Conservation (phyloP, 1,140 invertebrate species). For the Conus ventricosus region DNA sequence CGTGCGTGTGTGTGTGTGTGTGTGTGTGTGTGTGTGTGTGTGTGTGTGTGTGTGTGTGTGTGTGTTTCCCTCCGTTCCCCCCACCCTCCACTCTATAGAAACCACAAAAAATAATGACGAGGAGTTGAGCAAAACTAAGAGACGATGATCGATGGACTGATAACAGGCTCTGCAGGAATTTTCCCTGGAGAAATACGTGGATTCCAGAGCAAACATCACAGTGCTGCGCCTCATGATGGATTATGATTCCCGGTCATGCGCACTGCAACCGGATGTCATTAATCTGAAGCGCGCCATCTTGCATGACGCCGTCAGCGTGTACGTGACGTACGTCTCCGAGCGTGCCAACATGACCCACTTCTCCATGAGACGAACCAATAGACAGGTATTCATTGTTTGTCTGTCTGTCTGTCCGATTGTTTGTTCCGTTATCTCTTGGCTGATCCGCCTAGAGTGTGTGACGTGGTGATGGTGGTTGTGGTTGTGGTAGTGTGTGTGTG, state of each 20-base stretch:
- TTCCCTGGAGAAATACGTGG: neutral
- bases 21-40: no score
- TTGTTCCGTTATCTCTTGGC: no score
- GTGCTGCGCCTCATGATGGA: slow-evolving; percentile 62
- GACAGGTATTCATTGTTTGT: neutral
- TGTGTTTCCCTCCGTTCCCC: no score
- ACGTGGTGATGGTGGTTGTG: no score
- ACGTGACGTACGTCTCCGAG: neutral
- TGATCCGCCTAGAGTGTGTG: no score
- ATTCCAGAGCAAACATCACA: slow-evolving; percentile 55
- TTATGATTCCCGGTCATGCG: slow-evolving; percentile 50
- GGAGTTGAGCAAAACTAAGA: no score
- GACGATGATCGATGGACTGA: no score
- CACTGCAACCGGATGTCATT: slow-evolving; percentile 48
- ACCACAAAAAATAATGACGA: no score
- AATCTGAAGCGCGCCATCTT: slow-evolving; percentile 55
- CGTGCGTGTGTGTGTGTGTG: no score
- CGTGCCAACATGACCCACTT: neutral
- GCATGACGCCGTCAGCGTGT: slow-evolving; percentile 54
- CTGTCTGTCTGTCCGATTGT: neutral
- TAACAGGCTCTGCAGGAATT: slow-evolving; percentile 16
- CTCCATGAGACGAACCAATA: slow-evolving; percentile 5
- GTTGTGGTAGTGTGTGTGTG: no score
- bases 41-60: no score
- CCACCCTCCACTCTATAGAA: no score